Evolutionary conservation across 2,113 vertebrate genomes (phyloP), one percentile per base, ranked within the genome.

Genomic region (Malurus elegans): DNA sequence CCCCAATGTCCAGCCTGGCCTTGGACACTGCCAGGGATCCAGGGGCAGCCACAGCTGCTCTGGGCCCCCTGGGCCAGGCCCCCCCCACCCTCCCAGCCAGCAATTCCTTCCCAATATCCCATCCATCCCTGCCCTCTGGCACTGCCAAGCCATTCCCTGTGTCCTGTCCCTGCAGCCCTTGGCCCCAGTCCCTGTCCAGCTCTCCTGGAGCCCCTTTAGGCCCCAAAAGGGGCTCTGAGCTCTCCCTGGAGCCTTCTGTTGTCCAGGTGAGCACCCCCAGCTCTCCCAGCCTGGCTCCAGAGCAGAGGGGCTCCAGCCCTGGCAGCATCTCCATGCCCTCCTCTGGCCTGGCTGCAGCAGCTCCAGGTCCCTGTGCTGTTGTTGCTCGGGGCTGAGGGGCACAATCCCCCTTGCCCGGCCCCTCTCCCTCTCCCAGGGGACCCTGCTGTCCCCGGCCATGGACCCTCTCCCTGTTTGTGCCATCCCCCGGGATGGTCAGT

Each of bases 391-490:
- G 50, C 50, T 73, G 81, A 40, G 25, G 51, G 40, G 56, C 74
- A 79, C 9, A 15, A 18, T 50, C 11, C 34, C 32, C 24, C 16
- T 4, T 24, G 12, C 0, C 3, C 74, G 31, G 29, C 34, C 57
- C 31, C 31, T 56, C 17, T 36, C n/a, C 47, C 26, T 1, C 8
- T 10, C 48, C n/a, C 2, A 3, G 2, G 10, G 32, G 36, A 62
- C 7, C 1, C n/a, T 60, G 29, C 45, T 21, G 45, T n/a, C 29
- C 42, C 65, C 1, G 2, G n/a, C 45, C 4, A 0, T 1, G 4
- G 31, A 18, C 6, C 25, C 0, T 6, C 18, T 71, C 29, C 36
- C 18, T 2, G 1, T 15, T 2, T 28, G 40, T 18, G 3, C 50
- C 50, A 44, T 70, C 56, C n/a, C n/a, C 48, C 18, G 38, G 50